Percentiles rank a stretch among this genome's conserved stretches.
Evolutionary conservation across 2,888 invertebrate genomes (phyloP).

Genomic region (Hydropsyche betteni): DNA sequence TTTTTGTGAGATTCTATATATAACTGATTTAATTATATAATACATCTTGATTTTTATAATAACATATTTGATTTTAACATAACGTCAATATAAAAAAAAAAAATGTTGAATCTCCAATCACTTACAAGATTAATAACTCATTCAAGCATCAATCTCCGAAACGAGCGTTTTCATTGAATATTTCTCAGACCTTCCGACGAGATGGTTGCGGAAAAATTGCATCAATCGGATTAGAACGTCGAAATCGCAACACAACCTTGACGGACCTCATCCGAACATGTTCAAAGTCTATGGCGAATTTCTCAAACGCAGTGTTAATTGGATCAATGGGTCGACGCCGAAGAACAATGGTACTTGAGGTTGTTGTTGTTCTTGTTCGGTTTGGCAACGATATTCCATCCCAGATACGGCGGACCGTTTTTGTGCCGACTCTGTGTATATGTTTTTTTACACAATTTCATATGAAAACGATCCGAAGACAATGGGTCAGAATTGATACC

Average conservation of each 20-base stretch:
- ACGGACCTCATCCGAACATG: not conserved
- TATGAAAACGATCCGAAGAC: slow-evolving; percentile 28
- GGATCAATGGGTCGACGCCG: slow-evolving; percentile 40
- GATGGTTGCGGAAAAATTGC: no score
- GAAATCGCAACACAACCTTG: not conserved
- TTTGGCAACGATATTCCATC: slow-evolving; percentile 33
- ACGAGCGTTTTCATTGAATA: no score
- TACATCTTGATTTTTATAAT: no score
- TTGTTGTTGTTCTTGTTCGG: slow-evolving; percentile 20
- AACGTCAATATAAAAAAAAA: no score
- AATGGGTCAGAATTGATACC: slow-evolving; percentile 22
- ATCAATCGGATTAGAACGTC: no score
- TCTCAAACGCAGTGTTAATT: slow-evolving; percentile 38
- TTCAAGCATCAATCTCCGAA: no score
- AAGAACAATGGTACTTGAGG: slow-evolving; percentile 38
- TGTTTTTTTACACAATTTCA: slow-evolving; percentile 41
- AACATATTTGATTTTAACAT: no score
- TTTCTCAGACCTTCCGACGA: no score
- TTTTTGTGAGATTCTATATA: no score
- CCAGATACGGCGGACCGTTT: slow-evolving; percentile 13
- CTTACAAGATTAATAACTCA: no score
- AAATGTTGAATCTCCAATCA: no score
- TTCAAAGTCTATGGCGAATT: slow-evolving; percentile 27
- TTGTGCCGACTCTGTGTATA: not conserved
- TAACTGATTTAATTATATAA: no score